Conservation (phyloP, 2,888 invertebrate genomes). For the Scaeva pyrastri region DNA sequence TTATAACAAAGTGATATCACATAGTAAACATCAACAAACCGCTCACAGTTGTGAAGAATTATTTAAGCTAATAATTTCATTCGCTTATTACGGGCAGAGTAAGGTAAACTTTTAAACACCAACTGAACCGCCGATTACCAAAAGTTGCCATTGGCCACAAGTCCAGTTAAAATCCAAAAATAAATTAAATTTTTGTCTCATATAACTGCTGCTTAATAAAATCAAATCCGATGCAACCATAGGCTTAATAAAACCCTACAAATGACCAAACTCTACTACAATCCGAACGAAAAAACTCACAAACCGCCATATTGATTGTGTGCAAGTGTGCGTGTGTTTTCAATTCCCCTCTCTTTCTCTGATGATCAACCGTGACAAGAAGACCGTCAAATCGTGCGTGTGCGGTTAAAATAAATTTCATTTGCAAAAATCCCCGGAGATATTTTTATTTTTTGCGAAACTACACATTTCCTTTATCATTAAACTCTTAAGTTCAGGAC, state of each 20-base stretch:
- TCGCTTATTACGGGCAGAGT: no score
- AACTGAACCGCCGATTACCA: no score
- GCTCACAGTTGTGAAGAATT: no score
- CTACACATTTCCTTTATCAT: background rate
- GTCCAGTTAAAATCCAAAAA: no score
- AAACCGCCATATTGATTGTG: constrained; percentile 45
- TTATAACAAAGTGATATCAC: no score
- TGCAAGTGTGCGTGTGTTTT: constrained; percentile 54
- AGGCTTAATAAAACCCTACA: background rate
- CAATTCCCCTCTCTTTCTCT: constrained; percentile 61
- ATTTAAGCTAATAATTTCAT: no score
- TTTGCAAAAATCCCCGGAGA: constrained; percentile 52
- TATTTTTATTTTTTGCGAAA: constrained; percentile 55
- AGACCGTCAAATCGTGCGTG: constrained; percentile 72
- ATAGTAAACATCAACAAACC: no score
- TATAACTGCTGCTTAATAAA: no score
- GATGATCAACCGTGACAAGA: constrained; percentile 68
- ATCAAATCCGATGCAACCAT: no score
- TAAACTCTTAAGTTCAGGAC: constrained; percentile 33
- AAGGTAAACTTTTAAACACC: no score
- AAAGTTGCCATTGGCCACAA: no score
- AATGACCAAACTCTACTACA: constrained; percentile 40
- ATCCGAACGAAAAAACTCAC: background rate
- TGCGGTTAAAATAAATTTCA: constrained; percentile 70
- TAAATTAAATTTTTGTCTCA: no score